phyloP scores from a whole-genome alignment of 2,888 invertebrate species.

The Frankliniella fusca region DNA sequence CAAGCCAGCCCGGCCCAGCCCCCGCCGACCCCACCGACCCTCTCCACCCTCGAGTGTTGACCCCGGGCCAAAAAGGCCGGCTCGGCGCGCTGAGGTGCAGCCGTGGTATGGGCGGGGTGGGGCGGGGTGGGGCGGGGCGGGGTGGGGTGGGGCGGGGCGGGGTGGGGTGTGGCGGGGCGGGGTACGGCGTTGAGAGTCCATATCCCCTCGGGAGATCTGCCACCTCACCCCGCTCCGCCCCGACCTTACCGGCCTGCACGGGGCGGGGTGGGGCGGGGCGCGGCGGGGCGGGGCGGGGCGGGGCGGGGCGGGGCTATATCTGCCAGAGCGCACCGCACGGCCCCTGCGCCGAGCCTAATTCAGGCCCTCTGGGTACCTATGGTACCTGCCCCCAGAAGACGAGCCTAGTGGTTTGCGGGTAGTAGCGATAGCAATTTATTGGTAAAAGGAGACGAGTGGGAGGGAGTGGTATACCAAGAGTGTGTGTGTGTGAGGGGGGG shows the following conservation, averaged over 20 bases:
- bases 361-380: too few species aligned
- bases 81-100: background rate
- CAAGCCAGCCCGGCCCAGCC: too few species aligned
- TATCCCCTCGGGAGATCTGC: background rate
- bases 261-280: background rate
- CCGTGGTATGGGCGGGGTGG: background rate
- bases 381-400: too few species aligned
- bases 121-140: background rate
- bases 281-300: background rate
- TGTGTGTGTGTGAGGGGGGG: too few species aligned
- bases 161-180: background rate
- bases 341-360: too few species aligned
- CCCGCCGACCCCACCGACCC: background rate
- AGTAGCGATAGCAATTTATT: too few species aligned
- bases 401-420: too few species aligned
- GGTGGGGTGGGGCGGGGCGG: background rate
- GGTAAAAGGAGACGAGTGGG: too few species aligned
- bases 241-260: background rate
- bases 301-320: too few species aligned
- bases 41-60: background rate
- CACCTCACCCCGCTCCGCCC: background rate
- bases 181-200: background rate
- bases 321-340: too few species aligned
- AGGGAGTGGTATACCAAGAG: too few species aligned
- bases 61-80: background rate